These are phyloP conservation scores for Tachuris rubrigastra DNA, from an alignment of 2,113 vertebrate species.

Conservation along the genomic window DNA sequence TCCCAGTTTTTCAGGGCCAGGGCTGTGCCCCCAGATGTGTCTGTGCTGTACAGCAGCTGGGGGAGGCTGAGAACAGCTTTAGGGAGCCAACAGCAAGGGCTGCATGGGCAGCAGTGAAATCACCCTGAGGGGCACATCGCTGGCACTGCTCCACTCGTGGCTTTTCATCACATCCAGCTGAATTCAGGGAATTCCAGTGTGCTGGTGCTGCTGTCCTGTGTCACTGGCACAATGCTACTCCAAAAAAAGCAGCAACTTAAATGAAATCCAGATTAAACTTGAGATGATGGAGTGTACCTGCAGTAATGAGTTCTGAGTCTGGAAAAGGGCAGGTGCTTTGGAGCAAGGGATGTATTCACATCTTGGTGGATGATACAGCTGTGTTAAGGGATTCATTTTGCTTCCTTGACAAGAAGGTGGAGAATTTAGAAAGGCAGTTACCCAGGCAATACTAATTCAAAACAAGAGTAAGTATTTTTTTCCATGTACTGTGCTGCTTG, in stretches of 20 bases:
- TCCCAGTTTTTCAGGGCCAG: not conserved
- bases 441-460: not conserved
- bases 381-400: not conserved
- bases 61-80: not conserved
- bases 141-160: not conserved
- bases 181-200: not conserved
- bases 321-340: not conserved
- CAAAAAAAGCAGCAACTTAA: not conserved
- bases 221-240: not conserved
- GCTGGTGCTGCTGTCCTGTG: not conserved
- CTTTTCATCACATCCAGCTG: not conserved
- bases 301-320: not conserved
- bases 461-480: not conserved
- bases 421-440: not conserved
- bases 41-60: not conserved
- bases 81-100: not conserved
- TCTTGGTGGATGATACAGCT: not conserved
- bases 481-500: not conserved
- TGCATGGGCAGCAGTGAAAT: not conserved
- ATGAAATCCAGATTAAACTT: not conserved
- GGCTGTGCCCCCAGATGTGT: not conserved
- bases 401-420: not conserved
- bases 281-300: not conserved
- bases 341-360: not conserved
- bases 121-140: too few species aligned